Base-by-base conservation (phyloP, 2,113 vertebrate species). In the Arizona elegans region DNA sequence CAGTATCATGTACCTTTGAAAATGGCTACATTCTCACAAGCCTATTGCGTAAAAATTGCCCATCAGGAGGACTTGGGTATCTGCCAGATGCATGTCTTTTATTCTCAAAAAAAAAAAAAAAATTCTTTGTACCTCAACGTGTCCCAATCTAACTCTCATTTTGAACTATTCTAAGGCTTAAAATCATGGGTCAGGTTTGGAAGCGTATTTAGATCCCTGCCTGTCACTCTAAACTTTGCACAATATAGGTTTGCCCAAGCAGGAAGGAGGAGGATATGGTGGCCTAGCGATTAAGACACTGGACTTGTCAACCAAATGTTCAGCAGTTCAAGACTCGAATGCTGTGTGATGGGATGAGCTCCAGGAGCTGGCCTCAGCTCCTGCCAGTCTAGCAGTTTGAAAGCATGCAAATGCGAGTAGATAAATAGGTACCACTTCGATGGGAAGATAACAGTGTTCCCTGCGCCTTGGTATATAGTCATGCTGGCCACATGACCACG, bases 311-410 rank as follows among this genome's bases (percentile, higher is more conserved):
- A 29, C 59, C 26, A n/a, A 65, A 65, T 13, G 62, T 13, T 65
- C 12, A 29, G 23, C 21, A 24, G 17, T n/a, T 3, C 26, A 87
- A 0, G 0, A 12, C 3, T 15, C 43, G 2, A 1, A 26, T 5
- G 29, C 62, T 65, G 29, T 1, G 5, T 65, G 62, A n/a, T 13
- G 11, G 62, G 26, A 1, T 65, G 62, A n/a, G 29, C 26, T 29
- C 4, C 29, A 4, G 0, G n/a, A 43, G 3, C 11, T 65, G 4
- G 26, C 62, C 5, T 13, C 62, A 65, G 11, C 26, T n/a, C 26
- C 62, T 65, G 62, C 62, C 62, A 29, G 8, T 4, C 12, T n/a
- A 65, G 3, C 62, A n/a, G 62, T 65, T 65, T 12, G 26, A 29
- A 65, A 65, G 62, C 26, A 65, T 65, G 62, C 26, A 65, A 65